Evolutionary conservation across 2,113 vertebrate genomes (phyloP).

Genomic region (Grallaria varia): DNA sequence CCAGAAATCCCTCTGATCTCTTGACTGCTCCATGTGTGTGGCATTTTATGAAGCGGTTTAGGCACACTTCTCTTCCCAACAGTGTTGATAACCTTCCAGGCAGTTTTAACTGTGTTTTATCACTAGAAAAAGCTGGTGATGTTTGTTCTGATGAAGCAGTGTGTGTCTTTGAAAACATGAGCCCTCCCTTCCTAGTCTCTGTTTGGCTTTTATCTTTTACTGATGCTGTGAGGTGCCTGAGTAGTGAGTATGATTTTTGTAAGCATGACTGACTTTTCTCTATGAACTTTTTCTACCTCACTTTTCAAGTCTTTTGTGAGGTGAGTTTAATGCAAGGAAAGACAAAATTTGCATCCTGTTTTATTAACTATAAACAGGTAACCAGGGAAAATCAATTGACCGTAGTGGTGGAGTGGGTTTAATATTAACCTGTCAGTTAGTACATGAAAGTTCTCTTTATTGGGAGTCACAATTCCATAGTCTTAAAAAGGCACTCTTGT

Average conservation of each 20-base stretch:
- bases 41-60: neutral
- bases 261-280: neutral
- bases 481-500: neutral
- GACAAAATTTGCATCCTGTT: neutral
- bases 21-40: neutral
- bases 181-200: neutral
- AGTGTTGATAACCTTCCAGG: neutral
- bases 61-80: neutral
- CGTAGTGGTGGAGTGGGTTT: neutral
- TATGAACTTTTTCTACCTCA: neutral
- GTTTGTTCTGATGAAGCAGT: neutral
- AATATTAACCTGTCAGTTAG: constrained; percentile 26
- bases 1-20: neutral
- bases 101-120: neutral
- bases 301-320: neutral
- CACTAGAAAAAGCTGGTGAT: neutral
- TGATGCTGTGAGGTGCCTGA: neutral
- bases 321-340: neutral
- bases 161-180: neutral
- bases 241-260: neutral
- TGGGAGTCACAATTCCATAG: neutral
- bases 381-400: neutral
- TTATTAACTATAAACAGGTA: neutral
- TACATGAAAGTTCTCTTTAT: neutral
- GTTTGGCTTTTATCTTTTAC: neutral